Conservation (phyloP, 2,888 invertebrate species). For the Oscheius sp. region DNA sequence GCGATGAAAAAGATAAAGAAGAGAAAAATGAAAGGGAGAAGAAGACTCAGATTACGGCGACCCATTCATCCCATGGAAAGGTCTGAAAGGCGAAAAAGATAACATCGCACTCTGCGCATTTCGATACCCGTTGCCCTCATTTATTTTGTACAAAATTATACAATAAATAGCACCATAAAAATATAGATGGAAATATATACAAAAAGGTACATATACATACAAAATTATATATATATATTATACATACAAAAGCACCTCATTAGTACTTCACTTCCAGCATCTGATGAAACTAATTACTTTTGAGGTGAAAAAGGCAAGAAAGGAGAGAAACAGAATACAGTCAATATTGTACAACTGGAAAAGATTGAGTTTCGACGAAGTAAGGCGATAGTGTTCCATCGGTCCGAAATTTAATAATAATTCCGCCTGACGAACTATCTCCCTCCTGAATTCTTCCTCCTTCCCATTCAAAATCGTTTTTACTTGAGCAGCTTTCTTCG, state of each 20-base stretch:
- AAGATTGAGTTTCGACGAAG: background rate
- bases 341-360: constrained; percentile 4
- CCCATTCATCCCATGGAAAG: constrained; percentile 1
- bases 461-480: background rate
- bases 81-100: background rate
- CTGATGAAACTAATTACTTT: too few relatives aligned
- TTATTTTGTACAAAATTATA: background rate
- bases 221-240: too few relatives aligned
- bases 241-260: too few relatives aligned
- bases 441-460: background rate
- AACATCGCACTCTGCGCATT: constrained; percentile 2
- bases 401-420: background rate
- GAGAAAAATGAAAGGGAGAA: background rate
- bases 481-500: background rate
- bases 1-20: background rate
- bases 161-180: background rate
- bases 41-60: constrained; percentile 7
- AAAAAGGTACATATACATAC: too few relatives aligned
- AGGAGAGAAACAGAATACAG: background rate
- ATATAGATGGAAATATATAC: background rate
- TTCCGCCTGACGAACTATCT: background rate
- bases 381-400: constrained; percentile 1
- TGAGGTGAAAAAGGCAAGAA: background rate
- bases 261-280: too few relatives aligned
- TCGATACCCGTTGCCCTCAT: background rate